A percentile compares a stretch with the other conserved stretches of the same genome.
phyloP scores from a whole-genome alignment of 2,797 vertebrate genomes.

The Malurus leucopterus region DNA sequence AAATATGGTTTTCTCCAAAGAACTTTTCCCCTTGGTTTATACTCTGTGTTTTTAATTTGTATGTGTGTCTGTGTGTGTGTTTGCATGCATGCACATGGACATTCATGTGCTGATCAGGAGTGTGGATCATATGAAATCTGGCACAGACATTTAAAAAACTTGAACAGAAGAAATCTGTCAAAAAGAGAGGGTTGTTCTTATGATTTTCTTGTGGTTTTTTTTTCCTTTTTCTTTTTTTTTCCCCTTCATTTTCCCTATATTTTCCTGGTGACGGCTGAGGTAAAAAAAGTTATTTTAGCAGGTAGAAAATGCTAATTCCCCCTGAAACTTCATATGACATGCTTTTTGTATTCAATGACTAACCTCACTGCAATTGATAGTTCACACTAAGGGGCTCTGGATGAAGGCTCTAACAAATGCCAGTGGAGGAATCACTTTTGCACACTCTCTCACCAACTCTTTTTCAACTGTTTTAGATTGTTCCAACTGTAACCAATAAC shows the following conservation, averaged over 20 bases:
- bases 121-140: not conserved
- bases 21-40: not conserved
- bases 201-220: not conserved
- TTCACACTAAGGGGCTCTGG: not conserved
- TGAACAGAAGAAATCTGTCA: not conserved
- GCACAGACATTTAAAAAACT: not conserved
- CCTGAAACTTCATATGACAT: conserved; percentile 43
- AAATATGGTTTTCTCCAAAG: not conserved
- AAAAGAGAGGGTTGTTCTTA: conserved; percentile 6
- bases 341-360: not conserved
- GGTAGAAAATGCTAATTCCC: conserved; percentile 11
- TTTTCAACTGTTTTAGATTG: conserved; percentile 31
- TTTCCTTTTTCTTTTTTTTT: not conserved
- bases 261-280: not conserved
- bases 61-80: rapidly evolving
- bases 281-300: conserved; percentile 9
- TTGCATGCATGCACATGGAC: too few species aligned
- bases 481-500: not conserved
- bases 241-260: not conserved
- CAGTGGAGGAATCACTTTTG: not conserved
- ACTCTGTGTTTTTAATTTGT: not conserved
- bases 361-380: not conserved
- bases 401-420: conserved; percentile 8
- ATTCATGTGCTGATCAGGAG: not conserved
- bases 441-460: not conserved